These are phyloP conservation scores for Gymnocypris eckloni DNA, from an alignment of 2,797 vertebrate species.

Conservation along the genomic window DNA sequence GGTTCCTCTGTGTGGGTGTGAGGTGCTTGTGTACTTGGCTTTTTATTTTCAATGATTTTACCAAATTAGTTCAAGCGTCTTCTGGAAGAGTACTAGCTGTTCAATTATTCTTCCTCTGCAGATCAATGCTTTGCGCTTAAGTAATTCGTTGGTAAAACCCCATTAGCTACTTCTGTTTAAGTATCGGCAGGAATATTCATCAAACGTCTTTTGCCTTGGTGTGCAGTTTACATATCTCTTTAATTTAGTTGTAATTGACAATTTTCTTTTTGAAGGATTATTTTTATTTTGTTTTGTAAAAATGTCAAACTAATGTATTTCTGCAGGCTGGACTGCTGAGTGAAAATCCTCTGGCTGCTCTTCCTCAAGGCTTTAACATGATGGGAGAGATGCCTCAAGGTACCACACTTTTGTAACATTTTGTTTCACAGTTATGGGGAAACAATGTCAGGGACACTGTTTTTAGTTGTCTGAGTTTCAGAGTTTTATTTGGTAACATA, in stretches of 20 bases:
- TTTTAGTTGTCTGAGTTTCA: background rate
- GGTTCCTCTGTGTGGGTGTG: slow-evolving; percentile 61
- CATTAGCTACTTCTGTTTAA: background rate
- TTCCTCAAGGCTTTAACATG: slow-evolving; percentile 80
- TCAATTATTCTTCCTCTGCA: background rate
- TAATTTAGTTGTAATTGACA: background rate
- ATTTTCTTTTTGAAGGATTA: background rate
- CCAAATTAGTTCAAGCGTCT: background rate
- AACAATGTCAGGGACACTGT: background rate
- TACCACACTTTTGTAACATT: slow-evolving; percentile 57
- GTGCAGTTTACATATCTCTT: background rate
- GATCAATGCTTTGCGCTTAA: background rate
- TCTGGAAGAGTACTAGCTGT: background rate
- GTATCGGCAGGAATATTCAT: background rate
- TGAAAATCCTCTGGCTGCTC: slow-evolving; percentile 83
- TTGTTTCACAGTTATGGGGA: background rate
- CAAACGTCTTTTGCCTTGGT: background rate
- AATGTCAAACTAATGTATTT: background rate
- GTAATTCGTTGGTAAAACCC: background rate
- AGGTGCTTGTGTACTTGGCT: slow-evolving; percentile 57
- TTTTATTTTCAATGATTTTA: background rate
- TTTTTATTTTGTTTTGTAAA: slow-evolving; percentile 18
- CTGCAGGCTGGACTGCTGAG: slow-evolving; percentile 87
- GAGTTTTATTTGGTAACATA: background rate
- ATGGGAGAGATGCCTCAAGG: slow-evolving; percentile 86